Base-by-base conservation (phyloP, 2,888 invertebrate genomes). In the Clivina fossor region DNA sequence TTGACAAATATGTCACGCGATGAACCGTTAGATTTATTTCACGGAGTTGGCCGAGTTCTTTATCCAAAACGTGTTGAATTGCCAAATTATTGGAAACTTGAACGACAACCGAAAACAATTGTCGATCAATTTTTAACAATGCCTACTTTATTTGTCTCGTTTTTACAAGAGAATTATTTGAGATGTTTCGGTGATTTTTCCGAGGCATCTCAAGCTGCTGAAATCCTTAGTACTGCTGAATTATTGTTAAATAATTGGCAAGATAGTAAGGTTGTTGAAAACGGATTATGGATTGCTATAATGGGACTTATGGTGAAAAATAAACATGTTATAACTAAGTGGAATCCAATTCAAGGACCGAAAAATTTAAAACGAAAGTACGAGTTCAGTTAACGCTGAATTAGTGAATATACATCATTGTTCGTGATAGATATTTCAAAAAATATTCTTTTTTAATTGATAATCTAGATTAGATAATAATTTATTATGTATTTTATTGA, bases 81-180 rank as follows among this genome's bases (percentile, higher is more conserved):
- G 8, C 69, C 64, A 15, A 65, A 66, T 4, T 61, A 64, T 13
- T 75, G 76, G 68, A 75, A 71, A 58, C 76, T 88, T 43, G 73
- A 78, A 35, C 84, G 87, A 66, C 74, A 80, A 50, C 83, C 90
- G 2, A 80, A 80, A 61, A 80, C 82, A 59, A 74, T 88, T 28
- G 80, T 86, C 3, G 81, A 83, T 56, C 81, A 82, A 63, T 88
- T 90, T 67, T 71, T 78, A 37, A 80, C 81, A 4, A 85, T 86
- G 63, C 84, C 88, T 0, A 78, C 73, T 54, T 80, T 79, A 38
- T 86, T 88, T 69, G 73, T 83, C 0, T 78, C 80, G 56, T 88
- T 90, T 65, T 71, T 90, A 15, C 82, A 84, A 68, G 85, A 88
- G 65, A 90, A 90, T 74, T 89, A 87, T 72, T 69, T 87, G 18